A percentile compares a stretch with the other conserved stretches of the same genome.
Evolutionary conservation across 2,888 invertebrate genomes (phyloP).

Genomic region (Rhingia rostrata): DNA sequence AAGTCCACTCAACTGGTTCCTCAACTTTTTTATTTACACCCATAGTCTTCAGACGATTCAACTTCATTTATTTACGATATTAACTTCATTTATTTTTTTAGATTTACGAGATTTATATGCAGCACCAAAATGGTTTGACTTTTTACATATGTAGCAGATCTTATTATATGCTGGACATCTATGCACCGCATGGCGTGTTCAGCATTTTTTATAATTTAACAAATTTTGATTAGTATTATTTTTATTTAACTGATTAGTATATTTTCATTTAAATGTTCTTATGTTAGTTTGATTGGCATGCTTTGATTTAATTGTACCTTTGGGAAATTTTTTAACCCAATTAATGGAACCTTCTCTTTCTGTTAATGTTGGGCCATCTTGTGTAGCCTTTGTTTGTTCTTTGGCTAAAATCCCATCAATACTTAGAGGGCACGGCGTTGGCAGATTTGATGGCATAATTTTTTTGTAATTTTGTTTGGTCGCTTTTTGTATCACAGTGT

Average conservation of each 20-base stretch:
- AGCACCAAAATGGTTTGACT: conserved; percentile 44
- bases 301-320: too few species aligned
- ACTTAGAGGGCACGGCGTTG: conserved; percentile 14
- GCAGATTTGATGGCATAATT: conserved; percentile 29
- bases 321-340: conserved; percentile 28
- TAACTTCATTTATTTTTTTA: conserved; percentile 39
- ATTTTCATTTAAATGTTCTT: conserved; percentile 5
- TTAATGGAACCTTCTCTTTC: conserved; percentile 11
- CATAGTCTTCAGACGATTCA: conserved; percentile 46
- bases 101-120: conserved; percentile 38
- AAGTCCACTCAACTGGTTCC: conserved; percentile 50
- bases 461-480: too few species aligned
- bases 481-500: too few species aligned
- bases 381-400: too few species aligned
- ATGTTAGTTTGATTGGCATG: too few species aligned
- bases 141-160: conserved; percentile 39
- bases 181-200: conserved; percentile 36
- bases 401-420: conserved; percentile 17
- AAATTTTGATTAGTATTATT: conserved; percentile 17
- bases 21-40: conserved; percentile 42
- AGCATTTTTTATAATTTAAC: conserved; percentile 31
- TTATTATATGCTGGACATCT: conserved; percentile 55
- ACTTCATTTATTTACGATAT: too few species aligned
- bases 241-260: conserved; percentile 8
- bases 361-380: conserved; percentile 9